Evolutionary conservation across 2,113 vertebrate genomes (phyloP), one percentile per base, ranked within the genome.

Genomic region (human): DNA sequence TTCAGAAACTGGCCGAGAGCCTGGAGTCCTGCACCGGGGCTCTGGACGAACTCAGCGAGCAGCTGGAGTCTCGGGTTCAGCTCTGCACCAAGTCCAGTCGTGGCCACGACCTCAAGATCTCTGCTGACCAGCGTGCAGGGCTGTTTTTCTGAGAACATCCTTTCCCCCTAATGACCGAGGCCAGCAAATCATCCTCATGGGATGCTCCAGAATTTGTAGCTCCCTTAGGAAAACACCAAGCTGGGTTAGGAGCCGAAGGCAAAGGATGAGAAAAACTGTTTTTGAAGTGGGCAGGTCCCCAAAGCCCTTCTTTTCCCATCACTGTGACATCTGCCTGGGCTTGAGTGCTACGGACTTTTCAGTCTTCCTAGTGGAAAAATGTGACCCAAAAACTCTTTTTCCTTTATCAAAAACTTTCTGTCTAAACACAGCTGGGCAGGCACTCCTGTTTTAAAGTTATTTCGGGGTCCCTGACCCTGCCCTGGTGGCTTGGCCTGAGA

Each of bases 1-100:
- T 99, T 55, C 99, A 99, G 98, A 99, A 99, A 93, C 96, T 99
- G 97, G 98, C 98, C 1, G 98, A 98, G 96, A 99, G 98, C 97
- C 98, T 99, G 0, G 99, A 99, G 98, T 96, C 97, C 91, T 99
- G 99, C 92, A 98, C 93, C 10, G 98, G 96, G 22, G 98, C 98
- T 0, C 98, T 99, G 98, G 99, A 99, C 90, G 98, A 99, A 79
- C 97, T 99, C 76, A 98, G 98, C 27, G 97, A 98, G 95, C 98
- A 98, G 79, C 98, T 99, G 70, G 98, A 98, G 76, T 87, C 97
- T 72, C 98, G 98, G 84, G 97, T 93, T 94, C 96, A 96, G 73
- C 79, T 98, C 93, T 95, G 97, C 38, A 61, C 97, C 22, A 0
- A 23, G 57, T 35, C 9, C 0, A 83, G 90, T 95, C 72, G 88